A percentile compares a stretch with the other conserved stretches of the same genome.
Conservation (phyloP, 1,140 invertebrate species). For the Lepidurus arcticus region DNA sequence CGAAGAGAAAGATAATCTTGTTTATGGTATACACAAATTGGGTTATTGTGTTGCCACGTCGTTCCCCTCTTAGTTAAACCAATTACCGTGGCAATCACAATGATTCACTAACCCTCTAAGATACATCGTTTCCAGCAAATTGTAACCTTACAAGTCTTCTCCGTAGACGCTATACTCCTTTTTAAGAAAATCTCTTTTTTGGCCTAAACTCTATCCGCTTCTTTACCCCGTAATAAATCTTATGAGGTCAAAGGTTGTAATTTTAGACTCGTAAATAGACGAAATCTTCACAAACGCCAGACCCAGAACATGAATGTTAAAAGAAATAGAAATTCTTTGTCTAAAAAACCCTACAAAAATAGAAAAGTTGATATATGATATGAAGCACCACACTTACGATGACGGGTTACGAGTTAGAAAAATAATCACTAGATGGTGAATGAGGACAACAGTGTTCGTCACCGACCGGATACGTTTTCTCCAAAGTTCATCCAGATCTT, state of each 20-base stretch:
- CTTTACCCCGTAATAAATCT: too few relatives aligned
- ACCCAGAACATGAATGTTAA: too few relatives aligned
- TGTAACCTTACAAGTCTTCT: too few relatives aligned
- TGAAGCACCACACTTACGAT: neutral
- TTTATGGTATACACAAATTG: neutral
- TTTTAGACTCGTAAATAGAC: too few relatives aligned
- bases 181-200: too few relatives aligned
- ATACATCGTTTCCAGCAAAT: too few relatives aligned
- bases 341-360: neutral
- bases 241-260: too few relatives aligned
- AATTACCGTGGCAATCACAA: neutral
- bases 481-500: neutral
- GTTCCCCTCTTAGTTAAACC: neutral
- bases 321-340: neutral
- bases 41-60: neutral
- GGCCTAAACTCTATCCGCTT: too few relatives aligned
- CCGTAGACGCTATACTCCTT: too few relatives aligned
- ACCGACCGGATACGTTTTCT: neutral
- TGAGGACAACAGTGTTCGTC: neutral
- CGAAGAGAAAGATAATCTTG: neutral
- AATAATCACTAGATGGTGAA: neutral
- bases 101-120: neutral
- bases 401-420: neutral
- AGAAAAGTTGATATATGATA: neutral
- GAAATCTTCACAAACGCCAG: too few relatives aligned